These are phyloP conservation scores for Numenius phaeopus DNA, from an alignment of 2,797 vertebrate genomes.

Conservation along the genomic window DNA sequence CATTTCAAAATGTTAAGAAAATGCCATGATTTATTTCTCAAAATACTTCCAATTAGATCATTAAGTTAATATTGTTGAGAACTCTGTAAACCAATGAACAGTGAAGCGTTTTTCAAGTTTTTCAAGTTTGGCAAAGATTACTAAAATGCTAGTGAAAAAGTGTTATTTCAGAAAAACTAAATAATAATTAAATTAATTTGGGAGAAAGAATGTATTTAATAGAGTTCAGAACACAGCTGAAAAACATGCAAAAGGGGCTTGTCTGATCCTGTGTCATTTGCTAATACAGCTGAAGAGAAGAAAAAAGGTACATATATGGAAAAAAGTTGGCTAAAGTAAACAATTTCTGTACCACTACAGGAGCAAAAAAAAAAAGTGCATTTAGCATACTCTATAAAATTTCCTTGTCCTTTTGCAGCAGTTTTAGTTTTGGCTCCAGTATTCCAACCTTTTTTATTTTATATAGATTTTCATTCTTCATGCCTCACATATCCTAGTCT, in stretches of 20 bases:
- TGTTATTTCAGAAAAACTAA: neutral
- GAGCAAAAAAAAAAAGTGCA: rapidly evolving
- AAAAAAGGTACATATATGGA: neutral
- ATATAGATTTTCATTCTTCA: neutral
- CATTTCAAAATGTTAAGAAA: neutral
- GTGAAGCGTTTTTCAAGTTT: neutral
- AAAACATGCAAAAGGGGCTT: neutral
- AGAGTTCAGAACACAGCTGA: neutral
- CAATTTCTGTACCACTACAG: neutral
- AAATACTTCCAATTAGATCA: neutral
- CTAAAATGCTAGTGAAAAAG: neutral
- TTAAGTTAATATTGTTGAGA: neutral
- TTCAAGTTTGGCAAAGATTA: neutral
- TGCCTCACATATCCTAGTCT: neutral
- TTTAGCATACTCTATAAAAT: neutral
- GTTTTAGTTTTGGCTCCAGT: neutral
- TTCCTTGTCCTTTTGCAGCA: neutral
- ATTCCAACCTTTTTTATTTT: neutral
- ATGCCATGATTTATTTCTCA: neutral
- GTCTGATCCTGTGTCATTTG: neutral
- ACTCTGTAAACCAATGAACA: neutral
- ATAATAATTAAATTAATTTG: neutral
- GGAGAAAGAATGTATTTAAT: neutral
- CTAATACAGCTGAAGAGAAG: neutral
- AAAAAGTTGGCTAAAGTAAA: neutral